phyloP scores from a whole-genome alignment of 2,888 invertebrate species.

The Calameuta filiformis region DNA sequence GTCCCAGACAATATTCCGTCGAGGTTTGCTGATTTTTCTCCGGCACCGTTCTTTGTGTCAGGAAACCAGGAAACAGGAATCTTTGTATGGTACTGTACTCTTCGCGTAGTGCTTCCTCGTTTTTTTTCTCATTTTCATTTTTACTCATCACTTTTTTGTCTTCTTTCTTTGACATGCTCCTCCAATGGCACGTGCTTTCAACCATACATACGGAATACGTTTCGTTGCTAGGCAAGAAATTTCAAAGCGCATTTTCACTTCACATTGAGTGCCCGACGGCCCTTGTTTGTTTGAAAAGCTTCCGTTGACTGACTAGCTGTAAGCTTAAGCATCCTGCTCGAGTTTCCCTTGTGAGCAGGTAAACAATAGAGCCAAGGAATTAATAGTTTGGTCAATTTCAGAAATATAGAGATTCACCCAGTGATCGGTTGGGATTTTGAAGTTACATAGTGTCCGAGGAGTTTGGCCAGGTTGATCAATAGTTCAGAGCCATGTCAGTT shows the following conservation, averaged over 20 bases:
- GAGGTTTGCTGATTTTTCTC: not conserved
- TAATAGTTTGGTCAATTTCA: not conserved
- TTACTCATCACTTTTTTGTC: not conserved
- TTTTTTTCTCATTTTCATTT: not conserved
- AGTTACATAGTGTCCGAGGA: not conserved
- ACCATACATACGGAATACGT: not conserved
- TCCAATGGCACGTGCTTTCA: not conserved
- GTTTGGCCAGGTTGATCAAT: not conserved
- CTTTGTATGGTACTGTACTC: not conserved
- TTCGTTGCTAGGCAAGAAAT: not conserved
- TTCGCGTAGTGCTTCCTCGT: not conserved
- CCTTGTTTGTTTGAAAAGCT: not conserved
- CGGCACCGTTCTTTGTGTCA: not conserved
- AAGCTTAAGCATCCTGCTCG: not conserved
- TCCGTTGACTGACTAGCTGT: not conserved
- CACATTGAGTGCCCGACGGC: not conserved
- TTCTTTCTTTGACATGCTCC: not conserved
- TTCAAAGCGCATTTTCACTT: not conserved
- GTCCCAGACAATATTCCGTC: not conserved
- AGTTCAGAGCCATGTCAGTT: not conserved
- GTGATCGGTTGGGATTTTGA: not conserved
- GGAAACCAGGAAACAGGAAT: not conserved
- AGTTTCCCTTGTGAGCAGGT: not conserved
- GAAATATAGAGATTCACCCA: not conserved
- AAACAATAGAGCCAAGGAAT: not conserved